Percentiles rank a stretch among this genome's conserved stretches.
phyloP scores from a whole-genome alignment of 2,113 vertebrate genomes.

The Gymnogyps californianus region DNA sequence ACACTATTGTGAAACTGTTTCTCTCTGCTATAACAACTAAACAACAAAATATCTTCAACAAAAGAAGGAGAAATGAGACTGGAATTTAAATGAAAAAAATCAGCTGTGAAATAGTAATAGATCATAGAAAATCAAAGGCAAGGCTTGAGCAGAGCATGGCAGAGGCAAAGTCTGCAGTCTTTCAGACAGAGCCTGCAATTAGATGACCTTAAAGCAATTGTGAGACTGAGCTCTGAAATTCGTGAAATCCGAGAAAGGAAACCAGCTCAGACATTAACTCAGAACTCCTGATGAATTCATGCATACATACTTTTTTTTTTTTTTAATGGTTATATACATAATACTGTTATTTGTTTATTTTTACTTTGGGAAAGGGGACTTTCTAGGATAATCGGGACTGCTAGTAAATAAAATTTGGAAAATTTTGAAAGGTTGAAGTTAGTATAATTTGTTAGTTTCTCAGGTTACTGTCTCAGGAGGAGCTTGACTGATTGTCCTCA shows the following conservation, averaged over 20 bases:
- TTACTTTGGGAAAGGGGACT: not conserved
- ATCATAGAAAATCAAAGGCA: not conserved
- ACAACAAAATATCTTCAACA: not conserved
- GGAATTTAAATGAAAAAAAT: not conserved
- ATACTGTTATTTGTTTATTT: not conserved
- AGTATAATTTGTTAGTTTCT: not conserved
- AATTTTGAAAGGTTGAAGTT: not conserved
- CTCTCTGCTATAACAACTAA: not conserved
- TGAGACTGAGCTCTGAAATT: not conserved
- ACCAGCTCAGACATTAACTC: not conserved
- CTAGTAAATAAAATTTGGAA: not conserved
- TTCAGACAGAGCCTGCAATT: not conserved
- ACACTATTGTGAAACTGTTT: not conserved
- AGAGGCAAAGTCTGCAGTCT: not conserved
- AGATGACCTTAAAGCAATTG: not conserved
- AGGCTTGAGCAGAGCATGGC: not conserved
- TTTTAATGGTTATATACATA: not conserved
- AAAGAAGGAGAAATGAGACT: not conserved
- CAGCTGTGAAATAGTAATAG: not conserved
- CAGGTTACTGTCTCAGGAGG: not conserved
- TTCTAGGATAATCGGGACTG: not conserved
- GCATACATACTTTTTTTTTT: not conserved
- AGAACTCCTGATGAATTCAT: not conserved
- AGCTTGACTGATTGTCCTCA: not conserved
- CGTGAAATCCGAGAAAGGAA: not conserved